These are phyloP conservation scores for Yoshiicerus persimilis DNA, from an alignment of 1,140 invertebrate genomes.

Conservation along the genomic window DNA sequence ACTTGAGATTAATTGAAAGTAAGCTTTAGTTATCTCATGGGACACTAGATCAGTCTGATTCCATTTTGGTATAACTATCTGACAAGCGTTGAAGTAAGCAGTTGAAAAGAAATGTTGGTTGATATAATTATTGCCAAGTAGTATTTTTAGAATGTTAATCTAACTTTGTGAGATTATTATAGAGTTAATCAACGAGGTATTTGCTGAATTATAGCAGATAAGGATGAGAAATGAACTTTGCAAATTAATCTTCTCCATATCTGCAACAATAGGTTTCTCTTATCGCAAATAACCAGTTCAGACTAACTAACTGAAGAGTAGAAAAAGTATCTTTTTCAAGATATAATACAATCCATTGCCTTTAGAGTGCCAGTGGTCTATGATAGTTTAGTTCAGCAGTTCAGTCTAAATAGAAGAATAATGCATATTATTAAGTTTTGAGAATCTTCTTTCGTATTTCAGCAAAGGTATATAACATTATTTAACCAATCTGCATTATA, in stretches of 20 bases:
- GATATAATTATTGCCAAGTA: not conserved
- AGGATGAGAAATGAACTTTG: not conserved
- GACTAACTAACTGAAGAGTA: too few relatives aligned
- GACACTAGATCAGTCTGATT: not conserved
- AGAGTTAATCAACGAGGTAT: not conserved
- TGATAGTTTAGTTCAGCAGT: too few relatives aligned
- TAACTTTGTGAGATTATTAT: not conserved
- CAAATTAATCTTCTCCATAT: not conserved
- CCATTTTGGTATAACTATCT: not conserved
- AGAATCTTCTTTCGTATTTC: too few relatives aligned
- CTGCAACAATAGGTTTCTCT: too few relatives aligned
- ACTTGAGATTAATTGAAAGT: not conserved
- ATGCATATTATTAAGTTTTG: too few relatives aligned
- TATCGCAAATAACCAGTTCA: too few relatives aligned
- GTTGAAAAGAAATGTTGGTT: not conserved
- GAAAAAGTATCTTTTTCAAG: too few relatives aligned
- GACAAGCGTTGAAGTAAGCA: not conserved
- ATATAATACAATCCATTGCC: too few relatives aligned
- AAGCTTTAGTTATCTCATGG: not conserved
- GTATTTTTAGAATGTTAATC: not conserved
- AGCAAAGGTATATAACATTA: too few relatives aligned
- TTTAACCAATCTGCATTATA: too few relatives aligned
- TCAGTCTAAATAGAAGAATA: too few relatives aligned
- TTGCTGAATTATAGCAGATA: not conserved
- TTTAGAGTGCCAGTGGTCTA: too few relatives aligned